Base-by-base conservation (phyloP, 2,888 invertebrate genomes). In the Drosophila flavopinicola region DNA sequence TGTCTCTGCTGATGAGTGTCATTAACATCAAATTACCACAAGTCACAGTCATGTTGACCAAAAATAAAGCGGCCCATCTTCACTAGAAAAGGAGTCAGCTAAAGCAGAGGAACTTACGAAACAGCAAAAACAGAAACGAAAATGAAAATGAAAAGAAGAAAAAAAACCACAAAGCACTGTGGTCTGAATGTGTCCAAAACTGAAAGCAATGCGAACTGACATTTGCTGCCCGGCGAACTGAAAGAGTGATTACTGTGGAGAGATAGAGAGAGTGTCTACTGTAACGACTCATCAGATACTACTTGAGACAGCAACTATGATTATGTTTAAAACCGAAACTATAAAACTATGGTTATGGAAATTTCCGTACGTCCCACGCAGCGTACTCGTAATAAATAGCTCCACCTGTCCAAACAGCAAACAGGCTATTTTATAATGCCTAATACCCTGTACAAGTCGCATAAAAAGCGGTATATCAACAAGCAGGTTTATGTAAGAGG, bases 11-110 rank as follows among this genome's bases (percentile, higher is more conserved):
- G 83, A 86, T 86, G 84, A 83, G 78, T 86, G 83, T 85, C 87
- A 88, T 87, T 88, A 89, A 87, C 88, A 87, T 88, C 88, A 88
- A 87, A 89, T 88, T 87, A 85, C 88, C 85, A 88, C 88, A 89
- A 88, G 79, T 87, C 82, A 86, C 75, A 85, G 79, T 78, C 83
- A 80, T 82, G 73, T 80, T 71, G 67, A 69, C 63, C 72, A 72
- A 73, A 73, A 44, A 30, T 30, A 44, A 15, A 27, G n/a, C 15
- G 23, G 4, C 11, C 13, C 45, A 48, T 48, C 27, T 54, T 37
- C 17, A 24, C 54, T 20, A 38, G 51, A 25, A 41, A 57, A 65
- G 41, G 54, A 44, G 39, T 54, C 37, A 3, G 11, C 37, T 48
- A 76, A 27, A 17, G 27, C 24, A 39, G 39, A 13, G 3, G 24